Evolutionary conservation across 2,888 invertebrate species (phyloP), one percentile per base, ranked within the genome.

Genomic region (Coelinius sp.): DNA sequence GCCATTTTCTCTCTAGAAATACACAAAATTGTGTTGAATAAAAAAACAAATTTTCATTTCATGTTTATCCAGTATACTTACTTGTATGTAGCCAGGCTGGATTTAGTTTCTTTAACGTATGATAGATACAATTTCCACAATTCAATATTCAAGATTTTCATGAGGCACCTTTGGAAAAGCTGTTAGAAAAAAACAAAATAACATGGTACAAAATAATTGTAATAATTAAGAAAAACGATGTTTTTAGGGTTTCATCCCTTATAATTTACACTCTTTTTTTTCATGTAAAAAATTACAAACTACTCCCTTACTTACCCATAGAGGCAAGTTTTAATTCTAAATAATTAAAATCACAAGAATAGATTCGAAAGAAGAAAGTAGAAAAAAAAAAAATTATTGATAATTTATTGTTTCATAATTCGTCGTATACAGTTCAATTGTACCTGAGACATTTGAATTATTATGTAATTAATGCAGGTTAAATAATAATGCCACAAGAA

Each of bases 141-240:
- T 88, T 99, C 99, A 78, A 99, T 99, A 89, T 99, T 98, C 73
- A 99, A 92, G 79, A 99, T 98, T 92, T 98, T 98, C 90, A 98
- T 97, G 71, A 99, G 92, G 88, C 98, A 99, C 79, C 98, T 91
- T 91, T 97, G 97, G 90, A 99, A 99, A 79, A 99, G 91, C 95
- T 97, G 90, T 88, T 78, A 82, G 85, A 86, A 88, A 88, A 83
- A 82, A 75, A 81, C 77, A 71, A 75, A 63, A 63, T 38, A 63
- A 38, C 22, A 41, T n/a, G 24, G 63, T 78, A 75, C 66, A 63
- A 73, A 66, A 75, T 64, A 53, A 70, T 78, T 73, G 73, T 31
- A 74, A 46, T 72, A 66, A 63, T 71, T 70, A 31, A 56, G 38
- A 8, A 35, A 63, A 75, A 65, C 24, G 72, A 66, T 46, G 25